phyloP scores from a whole-genome alignment of 2,888 invertebrate genomes.

The Latheticus oryzae region DNA sequence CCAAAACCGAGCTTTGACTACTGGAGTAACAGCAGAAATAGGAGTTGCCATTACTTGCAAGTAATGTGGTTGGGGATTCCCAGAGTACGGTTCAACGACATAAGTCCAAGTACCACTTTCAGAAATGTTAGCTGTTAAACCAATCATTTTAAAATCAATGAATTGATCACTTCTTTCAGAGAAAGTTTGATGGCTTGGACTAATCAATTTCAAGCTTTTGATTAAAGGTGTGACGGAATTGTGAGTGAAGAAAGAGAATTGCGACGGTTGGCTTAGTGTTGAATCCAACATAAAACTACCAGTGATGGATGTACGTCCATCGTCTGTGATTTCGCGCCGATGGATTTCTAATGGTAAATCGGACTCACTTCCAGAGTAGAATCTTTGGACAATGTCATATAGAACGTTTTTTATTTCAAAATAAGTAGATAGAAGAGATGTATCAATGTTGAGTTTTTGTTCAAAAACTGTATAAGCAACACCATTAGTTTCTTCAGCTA shows the following conservation, averaged over 20 bases:
- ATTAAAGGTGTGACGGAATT: conserved; percentile 68
- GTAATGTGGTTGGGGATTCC: conserved; percentile 72
- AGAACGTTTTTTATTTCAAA: conserved; percentile 68
- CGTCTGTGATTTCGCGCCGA: conserved; percentile 67
- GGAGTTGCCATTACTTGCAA: conserved; percentile 72
- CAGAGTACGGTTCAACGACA: conserved; percentile 69
- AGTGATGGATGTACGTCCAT: conserved; percentile 66
- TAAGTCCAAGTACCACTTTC: conserved; percentile 73
- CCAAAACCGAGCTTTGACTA: conserved; percentile 67
- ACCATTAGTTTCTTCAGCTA: conserved; percentile 66
- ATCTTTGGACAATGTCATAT: conserved; percentile 65
- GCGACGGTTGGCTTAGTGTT: conserved; percentile 67
- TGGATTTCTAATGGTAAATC: conserved; percentile 69
- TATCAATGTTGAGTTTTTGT: conserved; percentile 67
- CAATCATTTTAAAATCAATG: conserved; percentile 67
- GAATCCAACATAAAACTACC: conserved; percentile 70
- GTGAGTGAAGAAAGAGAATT: conserved; percentile 69
- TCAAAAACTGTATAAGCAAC: conserved; percentile 68
- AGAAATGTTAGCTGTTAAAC: conserved; percentile 67
- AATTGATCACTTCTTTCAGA: conserved; percentile 66
- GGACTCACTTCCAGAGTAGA: conserved; percentile 65
- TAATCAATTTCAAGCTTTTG: conserved; percentile 66
- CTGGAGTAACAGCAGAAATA: conserved; percentile 62
- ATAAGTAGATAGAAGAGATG: conserved; percentile 68
- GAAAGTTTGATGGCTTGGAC: conserved; percentile 67